A percentile compares a stretch with the other conserved stretches of the same genome.
Evolutionary conservation across 1,140 invertebrate genomes (phyloP).

Genomic region (Aporrectodea caliginosa): DNA sequence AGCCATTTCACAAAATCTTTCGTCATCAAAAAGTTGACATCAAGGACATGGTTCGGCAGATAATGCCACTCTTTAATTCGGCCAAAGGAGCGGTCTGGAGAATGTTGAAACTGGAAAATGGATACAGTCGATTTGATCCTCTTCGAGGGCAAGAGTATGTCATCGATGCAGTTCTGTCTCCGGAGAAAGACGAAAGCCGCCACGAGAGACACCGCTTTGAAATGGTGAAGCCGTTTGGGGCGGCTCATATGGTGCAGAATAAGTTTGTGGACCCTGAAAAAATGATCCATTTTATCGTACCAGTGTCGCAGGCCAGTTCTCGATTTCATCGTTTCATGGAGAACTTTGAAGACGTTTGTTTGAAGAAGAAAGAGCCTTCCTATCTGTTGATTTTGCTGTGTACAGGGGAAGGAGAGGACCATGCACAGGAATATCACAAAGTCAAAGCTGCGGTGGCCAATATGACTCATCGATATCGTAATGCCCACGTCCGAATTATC

Average conservation of each 20-base stretch:
- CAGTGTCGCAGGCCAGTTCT: constrained; percentile 73
- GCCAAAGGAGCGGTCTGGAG: neutral
- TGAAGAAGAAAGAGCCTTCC: constrained; percentile 65
- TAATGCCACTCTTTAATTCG: constrained; percentile 1
- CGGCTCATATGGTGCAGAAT: constrained; percentile 1
- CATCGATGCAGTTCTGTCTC: constrained; percentile 6
- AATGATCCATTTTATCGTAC: constrained; percentile 76
- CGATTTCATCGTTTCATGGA: constrained; percentile 80
- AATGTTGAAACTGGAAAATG: constrained; percentile 19
- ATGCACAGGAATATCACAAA: neutral
- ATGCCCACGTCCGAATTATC: constrained; percentile 45
- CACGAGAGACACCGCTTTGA: constrained; percentile 16
- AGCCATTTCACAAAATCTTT: neutral
- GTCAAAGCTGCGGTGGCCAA: neutral
- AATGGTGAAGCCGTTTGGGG: constrained; percentile 20
- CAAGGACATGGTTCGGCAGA: constrained; percentile 16
- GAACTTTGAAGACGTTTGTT: constrained; percentile 76
- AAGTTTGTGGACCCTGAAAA: neutral
- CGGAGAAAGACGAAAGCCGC: constrained; percentile 4
- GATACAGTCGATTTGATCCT: constrained; percentile 25
- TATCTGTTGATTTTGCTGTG: constrained; percentile 77
- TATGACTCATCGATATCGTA: constrained; percentile 33
- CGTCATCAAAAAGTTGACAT: constrained; percentile 17
- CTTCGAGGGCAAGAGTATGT: constrained; percentile 24
- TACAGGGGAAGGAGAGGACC: constrained; percentile 34